A percentile compares a stretch with the other conserved stretches of the same genome.
phyloP scores from a whole-genome alignment of 2,113 vertebrate species.

The Talpa occidentalis region DNA sequence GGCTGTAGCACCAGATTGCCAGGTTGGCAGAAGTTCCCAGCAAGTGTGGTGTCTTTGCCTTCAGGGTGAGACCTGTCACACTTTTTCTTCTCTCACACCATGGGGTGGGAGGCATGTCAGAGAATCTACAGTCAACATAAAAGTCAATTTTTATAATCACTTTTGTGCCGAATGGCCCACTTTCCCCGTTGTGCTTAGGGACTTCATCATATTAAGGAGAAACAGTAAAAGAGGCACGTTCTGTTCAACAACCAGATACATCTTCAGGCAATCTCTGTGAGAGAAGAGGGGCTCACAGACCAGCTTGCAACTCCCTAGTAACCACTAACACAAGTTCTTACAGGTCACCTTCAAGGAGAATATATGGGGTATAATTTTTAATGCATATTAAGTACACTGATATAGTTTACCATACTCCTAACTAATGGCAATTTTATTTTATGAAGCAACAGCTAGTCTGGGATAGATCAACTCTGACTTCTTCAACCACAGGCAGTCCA shows the following conservation, averaged over 20 bases:
- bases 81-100: slow-evolving; percentile 55
- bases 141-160: slow-evolving; percentile 76
- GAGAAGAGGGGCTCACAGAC: slow-evolving; percentile 11
- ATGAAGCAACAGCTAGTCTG: neutral
- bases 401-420: neutral
- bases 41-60: slow-evolving; percentile 38
- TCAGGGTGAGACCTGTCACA: slow-evolving; percentile 65
- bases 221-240: slow-evolving; percentile 28
- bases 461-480: neutral
- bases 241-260: slow-evolving; percentile 42
- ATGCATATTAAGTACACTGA: neutral
- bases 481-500: neutral
- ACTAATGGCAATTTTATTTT: neutral
- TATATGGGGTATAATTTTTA: neutral
- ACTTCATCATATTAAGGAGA: slow-evolving; percentile 72
- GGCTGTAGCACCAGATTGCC: slow-evolving; percentile 66
- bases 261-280: slow-evolving; percentile 56
- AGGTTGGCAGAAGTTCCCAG: slow-evolving; percentile 57
- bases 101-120: slow-evolving; percentile 11
- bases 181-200: slow-evolving; percentile 67
- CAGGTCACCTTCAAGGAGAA: slow-evolving; percentile 65
- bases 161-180: slow-evolving; percentile 67
- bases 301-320: slow-evolving; percentile 50
- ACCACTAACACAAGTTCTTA: neutral
- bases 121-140: slow-evolving; percentile 66